A percentile compares a stretch with the other conserved stretches of the same genome.
These are phyloP conservation scores for Xiphydria camelus DNA, from an alignment of 2,888 invertebrate species.

Conservation along the genomic window DNA sequence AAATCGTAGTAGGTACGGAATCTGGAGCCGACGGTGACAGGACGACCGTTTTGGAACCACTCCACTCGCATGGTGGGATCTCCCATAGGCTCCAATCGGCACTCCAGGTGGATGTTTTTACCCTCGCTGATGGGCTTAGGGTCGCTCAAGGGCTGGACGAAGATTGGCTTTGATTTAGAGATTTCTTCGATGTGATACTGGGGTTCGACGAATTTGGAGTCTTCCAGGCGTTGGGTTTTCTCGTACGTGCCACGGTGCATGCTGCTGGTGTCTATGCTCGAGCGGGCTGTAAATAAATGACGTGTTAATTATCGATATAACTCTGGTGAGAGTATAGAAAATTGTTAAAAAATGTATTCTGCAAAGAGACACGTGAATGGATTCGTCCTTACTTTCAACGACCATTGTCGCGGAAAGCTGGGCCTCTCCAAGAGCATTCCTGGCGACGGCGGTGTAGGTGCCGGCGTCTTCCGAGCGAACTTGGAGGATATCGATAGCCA, in stretches of 20 bases:
- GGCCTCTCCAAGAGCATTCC: conserved; percentile 89
- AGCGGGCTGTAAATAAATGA: conserved; percentile 74
- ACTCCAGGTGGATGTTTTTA: conserved; percentile 88
- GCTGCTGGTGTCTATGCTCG: conserved; percentile 86
- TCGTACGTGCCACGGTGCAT: conserved; percentile 86
- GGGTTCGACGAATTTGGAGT: conserved; percentile 82
- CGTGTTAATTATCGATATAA: no score
- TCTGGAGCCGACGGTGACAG: conserved; percentile 86
- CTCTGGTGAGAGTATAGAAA: no score
- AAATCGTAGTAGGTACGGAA: conserved; percentile 96
- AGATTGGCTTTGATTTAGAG: conserved; percentile 92
- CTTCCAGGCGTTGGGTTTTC: conserved; percentile 86
- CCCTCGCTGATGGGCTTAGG: conserved; percentile 85
- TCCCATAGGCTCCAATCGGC: conserved; percentile 91
- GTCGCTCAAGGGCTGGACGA: conserved; percentile 85
- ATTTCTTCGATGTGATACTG: conserved; percentile 90
- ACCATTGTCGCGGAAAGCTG: conserved; percentile 81
- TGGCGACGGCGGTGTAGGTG: conserved; percentile 89
- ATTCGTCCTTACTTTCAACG: conserved; percentile 79
- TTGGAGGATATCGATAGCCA: conserved; percentile 91
- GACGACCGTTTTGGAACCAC: conserved; percentile 93
- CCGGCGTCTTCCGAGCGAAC: conserved; percentile 93
- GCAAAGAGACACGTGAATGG: no score
- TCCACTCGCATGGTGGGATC: conserved; percentile 95
- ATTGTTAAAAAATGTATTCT: no score